Evolutionary conservation across 2,113 vertebrate genomes (phyloP).

Genomic region (Pholis gunnellus): DNA sequence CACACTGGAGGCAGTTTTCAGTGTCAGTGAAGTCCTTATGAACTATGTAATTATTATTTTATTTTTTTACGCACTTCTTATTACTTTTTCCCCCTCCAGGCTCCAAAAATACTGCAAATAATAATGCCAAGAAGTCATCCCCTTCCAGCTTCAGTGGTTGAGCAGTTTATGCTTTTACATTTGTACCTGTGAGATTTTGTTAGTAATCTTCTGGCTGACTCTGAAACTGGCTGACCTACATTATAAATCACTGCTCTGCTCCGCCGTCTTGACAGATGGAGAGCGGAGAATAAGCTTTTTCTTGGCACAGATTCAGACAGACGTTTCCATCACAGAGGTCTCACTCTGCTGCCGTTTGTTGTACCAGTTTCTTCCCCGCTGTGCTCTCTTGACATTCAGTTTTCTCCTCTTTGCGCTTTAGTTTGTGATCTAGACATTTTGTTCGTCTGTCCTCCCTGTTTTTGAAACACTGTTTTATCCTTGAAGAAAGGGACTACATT

Average conservation of each 20-base stretch:
- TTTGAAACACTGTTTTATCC: not conserved
- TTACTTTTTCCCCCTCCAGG: not conserved
- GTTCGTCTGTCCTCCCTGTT: not conserved
- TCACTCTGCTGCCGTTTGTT: conserved; percentile 10
- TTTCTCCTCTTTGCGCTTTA: not conserved
- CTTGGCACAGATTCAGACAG: conserved; percentile 55
- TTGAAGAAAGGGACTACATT: not conserved
- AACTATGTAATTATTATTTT: not conserved
- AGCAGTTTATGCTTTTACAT: not conserved
- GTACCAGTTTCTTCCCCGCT: not conserved
- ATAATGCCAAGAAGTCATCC: conserved; percentile 2
- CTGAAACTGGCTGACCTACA: conserved; percentile 58
- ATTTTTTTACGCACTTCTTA: not conserved
- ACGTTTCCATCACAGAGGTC: conserved; percentile 44
- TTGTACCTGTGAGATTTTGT: conserved; percentile 29
- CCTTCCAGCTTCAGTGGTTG: not conserved
- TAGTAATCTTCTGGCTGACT: conserved; percentile 48
- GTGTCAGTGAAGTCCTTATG: not conserved
- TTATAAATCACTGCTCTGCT: conserved; percentile 27
- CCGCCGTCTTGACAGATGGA: conserved; percentile 62
- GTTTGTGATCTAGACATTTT: not conserved
- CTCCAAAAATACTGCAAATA: not conserved
- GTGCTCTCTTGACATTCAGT: not conserved
- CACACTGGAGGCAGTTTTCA: not conserved
- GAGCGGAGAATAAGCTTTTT: conserved; percentile 45